Percentiles rank a stretch among this genome's conserved stretches.
Conservation (phyloP, 2,797 vertebrate genomes). For the Rallus crepitans region DNA sequence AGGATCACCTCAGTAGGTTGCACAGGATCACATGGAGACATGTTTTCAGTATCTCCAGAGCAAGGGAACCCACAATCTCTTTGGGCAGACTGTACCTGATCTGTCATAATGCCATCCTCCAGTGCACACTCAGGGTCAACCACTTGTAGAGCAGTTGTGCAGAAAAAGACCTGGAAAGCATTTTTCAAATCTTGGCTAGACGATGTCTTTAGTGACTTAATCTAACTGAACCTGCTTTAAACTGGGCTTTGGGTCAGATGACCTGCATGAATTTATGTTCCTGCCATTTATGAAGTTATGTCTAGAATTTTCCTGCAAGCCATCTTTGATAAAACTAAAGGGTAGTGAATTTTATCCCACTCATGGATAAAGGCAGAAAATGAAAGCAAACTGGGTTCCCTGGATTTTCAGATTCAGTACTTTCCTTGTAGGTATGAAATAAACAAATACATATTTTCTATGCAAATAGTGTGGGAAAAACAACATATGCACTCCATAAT, state of each 20-base stretch:
- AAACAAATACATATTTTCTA: not conserved
- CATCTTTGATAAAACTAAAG: not conserved
- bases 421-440: not conserved
- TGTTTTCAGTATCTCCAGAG: too few relatives aligned
- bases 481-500: not conserved
- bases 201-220: not conserved
- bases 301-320: not conserved
- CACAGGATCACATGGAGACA: too few relatives aligned
- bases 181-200: not conserved
- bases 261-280: not conserved
- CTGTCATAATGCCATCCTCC: not conserved
- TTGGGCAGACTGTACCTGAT: too few relatives aligned
- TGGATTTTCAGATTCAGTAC: not conserved
- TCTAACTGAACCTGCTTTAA: not conserved
- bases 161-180: not conserved
- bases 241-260: not conserved
- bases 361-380: not conserved
- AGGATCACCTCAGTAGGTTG: too few relatives aligned
- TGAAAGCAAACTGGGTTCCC: not conserved
- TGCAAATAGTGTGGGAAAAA: not conserved
- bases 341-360: not conserved
- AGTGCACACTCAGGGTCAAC: fast-evolving
- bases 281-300: not conserved
- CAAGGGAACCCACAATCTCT: too few relatives aligned
- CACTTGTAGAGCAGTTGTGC: not conserved